These are phyloP conservation scores for Anolis sagrei DNA, from an alignment of 2,113 vertebrate genomes.

Conservation along the genomic window DNA sequence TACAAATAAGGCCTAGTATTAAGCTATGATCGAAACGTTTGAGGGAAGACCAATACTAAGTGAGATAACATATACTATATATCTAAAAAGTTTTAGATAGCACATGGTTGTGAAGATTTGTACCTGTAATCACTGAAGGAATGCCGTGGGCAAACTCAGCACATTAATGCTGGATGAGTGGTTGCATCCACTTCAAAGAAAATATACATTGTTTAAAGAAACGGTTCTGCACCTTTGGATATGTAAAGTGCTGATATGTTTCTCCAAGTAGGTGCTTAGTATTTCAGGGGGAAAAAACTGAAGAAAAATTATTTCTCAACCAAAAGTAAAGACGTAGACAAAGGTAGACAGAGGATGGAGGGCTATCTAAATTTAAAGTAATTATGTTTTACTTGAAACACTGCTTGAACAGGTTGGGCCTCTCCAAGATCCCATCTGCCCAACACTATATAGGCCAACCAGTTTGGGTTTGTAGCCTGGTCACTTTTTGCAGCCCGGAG, in stretches of 20 bases:
- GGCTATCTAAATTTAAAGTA: neutral
- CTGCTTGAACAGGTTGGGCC: neutral
- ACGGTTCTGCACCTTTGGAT: neutral
- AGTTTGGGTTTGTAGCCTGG: neutral
- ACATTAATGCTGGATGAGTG: no score
- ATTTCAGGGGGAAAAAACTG: neutral
- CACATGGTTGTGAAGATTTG: neutral
- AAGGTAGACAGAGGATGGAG: neutral
- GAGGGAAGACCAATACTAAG: neutral
- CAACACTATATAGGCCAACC: neutral
- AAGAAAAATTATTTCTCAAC: neutral
- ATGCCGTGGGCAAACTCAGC: no score
- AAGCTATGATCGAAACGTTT: neutral
- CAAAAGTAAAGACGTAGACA: no score
- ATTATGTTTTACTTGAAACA: slow-evolving; percentile 4
- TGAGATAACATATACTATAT: neutral
- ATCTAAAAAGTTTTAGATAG: neutral
- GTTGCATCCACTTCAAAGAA: neutral
- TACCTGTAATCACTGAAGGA: neutral
- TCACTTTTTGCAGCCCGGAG: neutral
- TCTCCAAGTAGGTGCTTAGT: neutral
- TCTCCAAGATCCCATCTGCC: slow-evolving; percentile 6
- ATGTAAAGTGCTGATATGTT: neutral
- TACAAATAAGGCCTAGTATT: neutral
- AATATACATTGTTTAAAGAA: neutral